A percentile compares a stretch with the other conserved stretches of the same genome.
Conservation (phyloP, 2,888 invertebrate species). For the Magallana nippona region DNA sequence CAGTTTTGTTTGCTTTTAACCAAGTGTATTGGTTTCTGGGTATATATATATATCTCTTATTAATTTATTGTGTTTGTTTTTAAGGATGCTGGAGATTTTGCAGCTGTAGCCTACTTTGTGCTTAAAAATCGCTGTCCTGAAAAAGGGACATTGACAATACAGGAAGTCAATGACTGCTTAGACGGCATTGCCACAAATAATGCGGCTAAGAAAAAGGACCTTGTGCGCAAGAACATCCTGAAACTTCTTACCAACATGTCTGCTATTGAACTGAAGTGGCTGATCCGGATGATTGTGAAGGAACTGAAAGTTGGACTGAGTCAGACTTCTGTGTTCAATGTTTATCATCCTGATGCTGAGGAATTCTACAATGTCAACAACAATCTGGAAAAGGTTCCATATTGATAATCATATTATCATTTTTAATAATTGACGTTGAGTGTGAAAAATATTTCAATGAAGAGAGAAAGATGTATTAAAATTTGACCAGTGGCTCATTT, state of each 20-base stretch:
- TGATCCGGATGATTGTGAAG: slow-evolving; percentile 92
- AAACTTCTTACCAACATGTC: slow-evolving; percentile 86
- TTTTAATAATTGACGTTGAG: no score
- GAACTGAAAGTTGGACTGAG: slow-evolving; percentile 89
- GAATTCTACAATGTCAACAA: slow-evolving; percentile 87
- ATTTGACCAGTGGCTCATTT: no score
- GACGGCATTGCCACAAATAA: slow-evolving; percentile 88
- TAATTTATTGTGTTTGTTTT: no score
- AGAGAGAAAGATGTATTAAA: no score
- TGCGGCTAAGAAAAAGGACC: slow-evolving; percentile 81
- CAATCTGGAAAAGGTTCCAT: slow-evolving; percentile 85
- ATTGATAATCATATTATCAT: no score
- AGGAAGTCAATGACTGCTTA: slow-evolving; percentile 87
- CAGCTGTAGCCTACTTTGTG: slow-evolving; percentile 88
- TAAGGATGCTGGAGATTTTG: slow-evolving; percentile 87
- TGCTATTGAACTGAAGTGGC: slow-evolving; percentile 92
- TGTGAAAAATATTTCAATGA: no score
- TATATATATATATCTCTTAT: no score
- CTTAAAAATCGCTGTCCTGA: slow-evolving; percentile 82
- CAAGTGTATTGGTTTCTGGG: no score
- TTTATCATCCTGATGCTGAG: slow-evolving; percentile 90
- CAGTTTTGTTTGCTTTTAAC: no score
- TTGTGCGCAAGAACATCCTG: slow-evolving; percentile 84
- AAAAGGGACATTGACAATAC: slow-evolving; percentile 84
- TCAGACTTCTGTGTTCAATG: slow-evolving; percentile 85